phyloP scores from a whole-genome alignment of 64 coral and sea anemone species.

The Stylophora pistillata region DNA sequence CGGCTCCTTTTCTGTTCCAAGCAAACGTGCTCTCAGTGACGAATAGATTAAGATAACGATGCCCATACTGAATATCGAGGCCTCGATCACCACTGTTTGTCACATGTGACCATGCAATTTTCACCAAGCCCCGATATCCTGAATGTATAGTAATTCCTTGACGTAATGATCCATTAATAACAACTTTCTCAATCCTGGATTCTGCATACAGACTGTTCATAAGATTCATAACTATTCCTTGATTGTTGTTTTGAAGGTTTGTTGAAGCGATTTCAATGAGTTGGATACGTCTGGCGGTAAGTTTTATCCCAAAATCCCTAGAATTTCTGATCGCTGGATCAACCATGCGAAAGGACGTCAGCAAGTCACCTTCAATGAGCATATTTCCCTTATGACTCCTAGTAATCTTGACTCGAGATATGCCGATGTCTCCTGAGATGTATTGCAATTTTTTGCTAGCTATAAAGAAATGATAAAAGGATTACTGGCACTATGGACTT shows the following conservation, averaged over 20 bases:
- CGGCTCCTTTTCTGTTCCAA: slow-evolving; percentile 36
- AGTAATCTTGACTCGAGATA: background rate
- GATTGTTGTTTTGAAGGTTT: slow-evolving; percentile 30
- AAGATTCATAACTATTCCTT: slow-evolving; percentile 19
- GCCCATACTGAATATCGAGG: slow-evolving; percentile 7
- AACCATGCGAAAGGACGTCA: background rate
- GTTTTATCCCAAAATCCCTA: slow-evolving; percentile 14
- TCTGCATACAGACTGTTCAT: background rate
- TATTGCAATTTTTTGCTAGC: background rate
- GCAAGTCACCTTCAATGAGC: background rate
- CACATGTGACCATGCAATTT: slow-evolving; percentile 49
- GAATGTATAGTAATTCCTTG: slow-evolving; percentile 35
- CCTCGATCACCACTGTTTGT: slow-evolving; percentile 32
- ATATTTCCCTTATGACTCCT: background rate
- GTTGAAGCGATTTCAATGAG: background rate
- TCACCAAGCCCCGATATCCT: background rate
- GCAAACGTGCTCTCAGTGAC: slow-evolving; percentile 18
- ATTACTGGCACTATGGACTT: background rate
- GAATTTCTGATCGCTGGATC: background rate
- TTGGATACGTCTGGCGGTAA: slow-evolving; percentile 5
- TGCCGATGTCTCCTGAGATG: background rate
- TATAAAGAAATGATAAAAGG: background rate
- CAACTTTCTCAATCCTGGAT: slow-evolving; percentile 3
- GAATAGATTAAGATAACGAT: background rate
- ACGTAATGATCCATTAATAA: slow-evolving; percentile 22